A percentile compares a stretch with the other conserved stretches of the same genome.
Evolutionary conservation across 92 coral and sea anemone species (phyloP).

Genomic region (Scolanthus callimorphus): DNA sequence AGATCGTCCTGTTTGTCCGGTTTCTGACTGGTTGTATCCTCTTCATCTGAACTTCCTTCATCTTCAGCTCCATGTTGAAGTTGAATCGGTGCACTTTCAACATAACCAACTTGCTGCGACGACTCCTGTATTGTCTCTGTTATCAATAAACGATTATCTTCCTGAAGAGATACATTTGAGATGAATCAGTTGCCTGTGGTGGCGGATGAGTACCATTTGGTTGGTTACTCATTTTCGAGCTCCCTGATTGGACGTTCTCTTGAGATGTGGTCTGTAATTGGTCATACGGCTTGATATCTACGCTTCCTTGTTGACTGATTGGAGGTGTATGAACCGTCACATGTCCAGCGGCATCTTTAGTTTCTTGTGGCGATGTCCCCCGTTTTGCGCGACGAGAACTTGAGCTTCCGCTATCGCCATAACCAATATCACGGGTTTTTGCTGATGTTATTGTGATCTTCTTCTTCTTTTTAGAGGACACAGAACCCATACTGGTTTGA

Average conservation of each 20-base stretch:
- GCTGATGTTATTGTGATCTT: neutral
- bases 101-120: neutral
- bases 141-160: no score
- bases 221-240: neutral
- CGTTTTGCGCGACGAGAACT: neutral
- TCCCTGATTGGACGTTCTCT: no score
- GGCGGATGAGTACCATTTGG: no score
- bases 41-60: conserved; percentile 4
- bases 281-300: neutral
- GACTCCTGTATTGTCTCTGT: no score
- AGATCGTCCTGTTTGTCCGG: conserved; percentile 18
- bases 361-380: neutral
- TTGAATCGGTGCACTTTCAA: neutral
- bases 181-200: neutral
- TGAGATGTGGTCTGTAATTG: no score
- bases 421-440: neutral
- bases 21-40: conserved; percentile 6
- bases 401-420: neutral
- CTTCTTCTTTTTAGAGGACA: conserved; percentile 1
- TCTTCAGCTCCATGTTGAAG: neutral
- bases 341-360: neutral
- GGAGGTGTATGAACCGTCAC: neutral
- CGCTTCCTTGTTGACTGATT: neutral
- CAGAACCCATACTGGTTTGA: neutral
- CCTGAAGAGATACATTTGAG: neutral